Evolutionary conservation across 2,888 invertebrate species (phyloP).

Genomic region (Ennomos fuscantarius): DNA sequence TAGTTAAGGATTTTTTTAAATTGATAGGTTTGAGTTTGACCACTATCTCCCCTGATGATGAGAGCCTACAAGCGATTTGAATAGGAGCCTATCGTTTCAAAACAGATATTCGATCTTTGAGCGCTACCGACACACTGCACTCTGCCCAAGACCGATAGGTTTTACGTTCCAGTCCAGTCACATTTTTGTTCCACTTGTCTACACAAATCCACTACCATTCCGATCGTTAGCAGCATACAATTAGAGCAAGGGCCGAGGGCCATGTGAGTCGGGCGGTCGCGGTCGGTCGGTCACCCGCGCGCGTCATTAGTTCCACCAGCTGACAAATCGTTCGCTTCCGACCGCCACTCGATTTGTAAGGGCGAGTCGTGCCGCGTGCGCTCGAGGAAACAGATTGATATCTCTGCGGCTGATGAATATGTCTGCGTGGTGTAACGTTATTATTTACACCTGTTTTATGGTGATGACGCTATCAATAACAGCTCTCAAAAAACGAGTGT

Average conservation of each 20-base stretch:
- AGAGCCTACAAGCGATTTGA: no score
- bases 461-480: no score
- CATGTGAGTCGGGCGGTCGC: background rate
- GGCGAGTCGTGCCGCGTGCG: slow-evolving; percentile 4
- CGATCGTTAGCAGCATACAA: slow-evolving; percentile 18
- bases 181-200: no score
- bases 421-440: slow-evolving; percentile 1
- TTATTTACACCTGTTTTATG: background rate
- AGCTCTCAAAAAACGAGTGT: no score
- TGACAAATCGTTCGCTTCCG: slow-evolving; percentile 24
- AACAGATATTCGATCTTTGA: no score
- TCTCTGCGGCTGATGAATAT: slow-evolving; percentile 8
- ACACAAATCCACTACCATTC: background rate
- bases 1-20: no score
- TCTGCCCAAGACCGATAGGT: no score
- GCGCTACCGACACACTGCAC: no score
- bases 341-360: slow-evolving; percentile 17
- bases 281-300: slow-evolving; percentile 1
- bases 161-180: no score
- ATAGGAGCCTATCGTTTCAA: no score
- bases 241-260: slow-evolving; percentile 25
- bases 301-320: slow-evolving; percentile 16
- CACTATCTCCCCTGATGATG: no score
- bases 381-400: slow-evolving; percentile 8
- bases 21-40: no score